A percentile compares a stretch with the other conserved stretches of the same genome.
phyloP scores from a whole-genome alignment of 2,888 invertebrate genomes.

The Tetropium fuscum region DNA sequence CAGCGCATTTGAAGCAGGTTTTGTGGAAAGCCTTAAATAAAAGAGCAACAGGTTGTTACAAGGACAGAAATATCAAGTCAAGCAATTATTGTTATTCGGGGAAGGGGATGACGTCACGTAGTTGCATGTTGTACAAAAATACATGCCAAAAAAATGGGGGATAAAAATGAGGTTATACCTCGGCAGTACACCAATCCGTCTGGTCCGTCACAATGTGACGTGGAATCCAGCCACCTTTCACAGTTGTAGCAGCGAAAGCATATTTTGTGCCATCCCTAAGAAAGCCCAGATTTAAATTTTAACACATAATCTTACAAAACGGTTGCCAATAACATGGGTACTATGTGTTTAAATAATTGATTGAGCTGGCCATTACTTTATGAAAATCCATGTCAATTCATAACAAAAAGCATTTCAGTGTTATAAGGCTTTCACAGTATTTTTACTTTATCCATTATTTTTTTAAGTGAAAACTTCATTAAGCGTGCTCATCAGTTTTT shows the following conservation, averaged over 20 bases:
- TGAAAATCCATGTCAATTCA: too few relatives aligned
- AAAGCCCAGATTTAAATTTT: conserved; percentile 19
- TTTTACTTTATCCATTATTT: too few relatives aligned
- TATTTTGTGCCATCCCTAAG: conserved; percentile 88
- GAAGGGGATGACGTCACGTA: conserved; percentile 21
- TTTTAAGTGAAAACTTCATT: too few relatives aligned
- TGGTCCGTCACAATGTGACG: conserved; percentile 92
- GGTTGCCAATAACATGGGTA: too few relatives aligned
- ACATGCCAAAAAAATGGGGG: conserved; percentile 32
- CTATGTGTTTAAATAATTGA: too few relatives aligned
- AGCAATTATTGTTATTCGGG: conserved; percentile 25
- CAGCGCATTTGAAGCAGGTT: conserved; percentile 94
- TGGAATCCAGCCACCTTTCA: conserved; percentile 87
- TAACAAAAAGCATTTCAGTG: too few relatives aligned
- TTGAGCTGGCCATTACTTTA: too few relatives aligned
- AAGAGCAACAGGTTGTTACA: conserved; percentile 35
- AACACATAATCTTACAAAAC: too few relatives aligned
- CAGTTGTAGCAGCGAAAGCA: conserved; percentile 92
- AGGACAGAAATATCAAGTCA: conserved; percentile 11
- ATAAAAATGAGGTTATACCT: conserved; percentile 70
- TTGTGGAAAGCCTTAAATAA: conserved; percentile 86
- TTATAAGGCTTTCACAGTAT: too few relatives aligned
- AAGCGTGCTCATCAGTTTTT: too few relatives aligned
- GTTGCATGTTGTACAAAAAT: conserved; percentile 30
- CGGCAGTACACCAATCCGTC: conserved; percentile 93